Percentiles rank a stretch among this genome's conserved stretches.
phyloP scores from a whole-genome alignment of 1,140 invertebrate species.

The Octopus bimaculoides region DNA sequence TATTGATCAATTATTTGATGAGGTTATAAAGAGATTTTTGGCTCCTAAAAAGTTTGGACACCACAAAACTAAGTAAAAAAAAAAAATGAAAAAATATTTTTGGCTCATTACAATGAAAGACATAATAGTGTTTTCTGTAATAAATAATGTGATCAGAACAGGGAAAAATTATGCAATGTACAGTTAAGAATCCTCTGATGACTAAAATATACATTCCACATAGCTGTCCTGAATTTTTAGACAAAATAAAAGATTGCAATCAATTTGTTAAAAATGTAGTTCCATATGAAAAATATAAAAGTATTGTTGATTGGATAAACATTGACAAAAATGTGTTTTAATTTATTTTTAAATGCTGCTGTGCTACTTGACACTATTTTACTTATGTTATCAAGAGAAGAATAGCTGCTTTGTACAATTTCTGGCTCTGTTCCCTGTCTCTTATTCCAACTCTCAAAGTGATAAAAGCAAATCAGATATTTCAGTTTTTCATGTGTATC shows the following conservation, averaged over 20 bases:
- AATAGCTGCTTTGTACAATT: slow-evolving; percentile 1
- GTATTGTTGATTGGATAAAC: slow-evolving; percentile 1
- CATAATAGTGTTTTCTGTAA: background rate
- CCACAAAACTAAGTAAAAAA: background rate
- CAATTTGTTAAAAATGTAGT: background rate
- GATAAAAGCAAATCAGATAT: background rate
- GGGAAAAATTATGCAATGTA: background rate
- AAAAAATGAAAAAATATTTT: background rate
- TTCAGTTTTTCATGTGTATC: background rate
- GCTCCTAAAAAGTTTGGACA: slow-evolving; percentile 1
- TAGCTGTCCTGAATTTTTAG: background rate
- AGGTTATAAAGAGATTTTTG: slow-evolving; percentile 2
- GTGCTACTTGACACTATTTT: slow-evolving; percentile 2
- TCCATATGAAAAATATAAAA: slow-evolving; percentile 5
- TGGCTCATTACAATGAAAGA: background rate
- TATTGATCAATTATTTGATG: slow-evolving; percentile 2
- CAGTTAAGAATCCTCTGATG: background rate
- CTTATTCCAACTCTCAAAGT: slow-evolving; percentile 1
- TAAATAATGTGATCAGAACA: background rate
- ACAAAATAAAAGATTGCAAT: background rate
- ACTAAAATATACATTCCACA: background rate
- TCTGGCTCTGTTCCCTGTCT: background rate
- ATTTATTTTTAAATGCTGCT: slow-evolving; percentile 8
- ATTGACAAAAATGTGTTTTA: background rate
- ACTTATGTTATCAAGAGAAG: background rate